A percentile compares a stretch with the other conserved stretches of the same genome.
Evolutionary conservation across 2,797 vertebrate genomes (phyloP).

Genomic region (Echeneis naucrates): DNA sequence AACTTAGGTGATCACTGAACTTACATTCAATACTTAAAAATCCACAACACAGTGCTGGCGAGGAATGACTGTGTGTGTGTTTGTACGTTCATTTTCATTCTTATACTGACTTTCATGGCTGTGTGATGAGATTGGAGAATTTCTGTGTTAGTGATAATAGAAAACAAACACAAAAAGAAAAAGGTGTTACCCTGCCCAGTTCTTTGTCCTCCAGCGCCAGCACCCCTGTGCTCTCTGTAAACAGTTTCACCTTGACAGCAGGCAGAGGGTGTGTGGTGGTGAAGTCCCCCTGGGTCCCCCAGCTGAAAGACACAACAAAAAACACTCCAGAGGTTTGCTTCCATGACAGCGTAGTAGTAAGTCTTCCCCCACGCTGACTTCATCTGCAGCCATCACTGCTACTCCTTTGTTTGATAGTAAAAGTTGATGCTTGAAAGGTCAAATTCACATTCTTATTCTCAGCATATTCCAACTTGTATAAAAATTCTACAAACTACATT

Average conservation of each 20-base stretch:
- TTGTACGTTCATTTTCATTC: background rate
- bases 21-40: conserved; percentile 2
- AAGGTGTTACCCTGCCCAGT: conserved; percentile 91
- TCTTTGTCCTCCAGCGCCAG: conserved; percentile 99
- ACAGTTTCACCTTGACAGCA: conserved; percentile 99
- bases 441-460: background rate
- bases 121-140: conserved; percentile 11
- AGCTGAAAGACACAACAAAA: conserved; percentile 86
- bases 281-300: conserved; percentile 99
- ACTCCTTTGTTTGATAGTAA: conserved; percentile 12
- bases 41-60: conserved; percentile 11
- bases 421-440: background rate
- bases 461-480: background rate
- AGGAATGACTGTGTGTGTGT: background rate
- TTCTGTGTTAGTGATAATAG: background rate
- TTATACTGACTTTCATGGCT: background rate
- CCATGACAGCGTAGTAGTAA: conserved; percentile 49
- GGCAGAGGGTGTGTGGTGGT: conserved; percentile 96
- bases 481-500: conserved; percentile 1
- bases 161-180: conserved; percentile 13
- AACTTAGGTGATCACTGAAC: conserved; percentile 16
- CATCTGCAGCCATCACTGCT: conserved; percentile 27
- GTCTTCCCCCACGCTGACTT: conserved; percentile 22
- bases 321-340: conserved; percentile 67
- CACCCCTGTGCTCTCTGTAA: conserved; percentile 98